Evolutionary conservation across 2,888 invertebrate genomes (phyloP).

Genomic region (Chrysotoxum bicinctum): DNA sequence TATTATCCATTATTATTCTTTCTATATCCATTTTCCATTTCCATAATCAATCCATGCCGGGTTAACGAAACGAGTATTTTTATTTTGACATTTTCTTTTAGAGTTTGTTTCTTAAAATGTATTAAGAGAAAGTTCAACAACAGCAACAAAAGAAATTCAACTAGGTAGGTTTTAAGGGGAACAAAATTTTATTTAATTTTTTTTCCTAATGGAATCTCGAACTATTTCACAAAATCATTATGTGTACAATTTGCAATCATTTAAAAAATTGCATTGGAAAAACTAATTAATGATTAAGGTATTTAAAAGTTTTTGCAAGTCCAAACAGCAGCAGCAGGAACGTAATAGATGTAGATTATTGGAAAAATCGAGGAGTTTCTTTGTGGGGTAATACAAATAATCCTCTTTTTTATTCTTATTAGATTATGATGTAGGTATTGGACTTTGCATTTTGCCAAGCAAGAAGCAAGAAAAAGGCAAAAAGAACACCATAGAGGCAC

Average conservation of each 20-base stretch:
- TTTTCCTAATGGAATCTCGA: slow-evolving; percentile 18
- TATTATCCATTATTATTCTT: slow-evolving; percentile 6
- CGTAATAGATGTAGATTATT: neutral
- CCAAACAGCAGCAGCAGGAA: neutral
- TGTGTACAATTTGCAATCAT: neutral
- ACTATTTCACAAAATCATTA: neutral
- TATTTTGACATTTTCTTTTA: slow-evolving; percentile 61
- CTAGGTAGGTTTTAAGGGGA: neutral
- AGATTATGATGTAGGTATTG: slow-evolving; percentile 42
- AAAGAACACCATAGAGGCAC: slow-evolving; percentile 4
- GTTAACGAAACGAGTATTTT: slow-evolving; percentile 35
- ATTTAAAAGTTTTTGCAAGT: neutral
- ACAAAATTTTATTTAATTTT: neutral
- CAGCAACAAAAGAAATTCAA: slow-evolving; percentile 43
- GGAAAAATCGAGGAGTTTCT: neutral
- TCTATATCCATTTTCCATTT: slow-evolving; percentile 36
- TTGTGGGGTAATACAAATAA: neutral
- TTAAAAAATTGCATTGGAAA: neutral
- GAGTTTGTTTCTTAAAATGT: slow-evolving; percentile 1
- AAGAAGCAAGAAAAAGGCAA: slow-evolving; percentile 6
- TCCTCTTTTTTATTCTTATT: slow-evolving; percentile 43
- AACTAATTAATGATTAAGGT: neutral
- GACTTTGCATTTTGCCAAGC: slow-evolving; percentile 22
- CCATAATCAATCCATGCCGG: slow-evolving; percentile 51
- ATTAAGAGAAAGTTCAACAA: slow-evolving; percentile 58